Conservation (phyloP, 2,888 invertebrate species). For the Nemotelus pantherinus region DNA sequence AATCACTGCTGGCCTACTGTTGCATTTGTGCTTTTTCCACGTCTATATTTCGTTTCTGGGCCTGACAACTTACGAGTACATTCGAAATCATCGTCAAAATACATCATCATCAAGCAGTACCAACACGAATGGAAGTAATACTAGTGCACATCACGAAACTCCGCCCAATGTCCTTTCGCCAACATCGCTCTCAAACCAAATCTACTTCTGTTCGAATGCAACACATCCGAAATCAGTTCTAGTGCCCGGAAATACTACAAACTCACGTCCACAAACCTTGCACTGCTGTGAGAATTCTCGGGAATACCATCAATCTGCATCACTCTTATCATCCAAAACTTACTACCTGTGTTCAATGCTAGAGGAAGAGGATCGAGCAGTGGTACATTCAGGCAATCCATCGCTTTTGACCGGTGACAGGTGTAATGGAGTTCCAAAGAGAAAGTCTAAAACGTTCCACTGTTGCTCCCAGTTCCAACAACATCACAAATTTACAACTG, state of each 20-base stretch:
- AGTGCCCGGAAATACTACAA: conserved; percentile 14
- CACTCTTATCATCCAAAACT: conserved; percentile 59
- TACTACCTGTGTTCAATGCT: conserved; percentile 67
- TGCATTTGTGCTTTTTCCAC: conserved; percentile 89
- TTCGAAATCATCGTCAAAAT: conserved; percentile 68
- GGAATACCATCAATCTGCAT: conserved; percentile 58
- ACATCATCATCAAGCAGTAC: conserved; percentile 44
- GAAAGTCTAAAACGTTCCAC: conserved; percentile 60
- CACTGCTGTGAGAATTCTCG: conserved; percentile 65
- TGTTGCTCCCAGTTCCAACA: conserved; percentile 64
- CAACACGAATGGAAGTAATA: conserved; percentile 50
- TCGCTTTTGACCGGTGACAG: background rate
- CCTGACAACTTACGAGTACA: conserved; percentile 90
- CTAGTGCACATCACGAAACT: conserved; percentile 52
- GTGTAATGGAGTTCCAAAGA: conserved; percentile 37
- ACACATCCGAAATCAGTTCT: conserved; percentile 61
- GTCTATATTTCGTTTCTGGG: conserved; percentile 86
- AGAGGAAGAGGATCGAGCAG: conserved; percentile 59
- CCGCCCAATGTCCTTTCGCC: conserved; percentile 56
- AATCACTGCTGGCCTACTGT: conserved; percentile 77
- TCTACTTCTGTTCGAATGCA: conserved; percentile 63
- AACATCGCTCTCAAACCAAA: conserved; percentile 54
- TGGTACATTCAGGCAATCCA: conserved; percentile 34
- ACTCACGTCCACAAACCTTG: conserved; percentile 59
- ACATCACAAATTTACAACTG: conserved; percentile 51